Conservation (phyloP, 2,888 invertebrate genomes). For the Drosophila anomelani region DNA sequence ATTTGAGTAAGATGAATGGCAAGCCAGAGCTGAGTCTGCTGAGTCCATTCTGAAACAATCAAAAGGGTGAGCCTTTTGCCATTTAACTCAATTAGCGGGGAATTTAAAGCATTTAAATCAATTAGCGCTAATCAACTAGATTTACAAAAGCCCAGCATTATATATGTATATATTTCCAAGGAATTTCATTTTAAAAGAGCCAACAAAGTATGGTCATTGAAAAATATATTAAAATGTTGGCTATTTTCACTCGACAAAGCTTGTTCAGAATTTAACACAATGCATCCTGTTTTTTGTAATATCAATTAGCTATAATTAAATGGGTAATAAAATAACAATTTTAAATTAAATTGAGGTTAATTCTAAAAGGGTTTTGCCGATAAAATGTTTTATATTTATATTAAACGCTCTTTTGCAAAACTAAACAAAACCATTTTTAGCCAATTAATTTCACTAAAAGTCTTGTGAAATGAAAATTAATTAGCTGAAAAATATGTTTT, state of each 20-base stretch:
- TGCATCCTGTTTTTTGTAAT: background rate
- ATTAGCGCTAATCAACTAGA: slow-evolving; percentile 2
- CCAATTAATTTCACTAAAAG: background rate
- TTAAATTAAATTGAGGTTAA: background rate
- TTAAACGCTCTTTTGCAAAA: background rate
- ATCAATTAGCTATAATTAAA: background rate
- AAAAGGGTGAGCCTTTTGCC: background rate
- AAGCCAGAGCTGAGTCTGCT: background rate
- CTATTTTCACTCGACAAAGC: no score
- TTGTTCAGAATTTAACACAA: background rate
- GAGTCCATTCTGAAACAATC: background rate
- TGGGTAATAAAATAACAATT: background rate
- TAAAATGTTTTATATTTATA: no score
- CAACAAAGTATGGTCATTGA: background rate
- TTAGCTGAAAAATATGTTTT: background rate
- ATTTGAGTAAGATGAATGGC: slow-evolving; percentile 8
- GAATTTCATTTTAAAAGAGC: background rate
- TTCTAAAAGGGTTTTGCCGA: background rate
- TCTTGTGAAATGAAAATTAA: background rate
- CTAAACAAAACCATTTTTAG: background rate
- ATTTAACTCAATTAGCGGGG: slow-evolving; percentile 26
- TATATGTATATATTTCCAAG: background rate
- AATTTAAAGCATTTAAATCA: slow-evolving; percentile 23
- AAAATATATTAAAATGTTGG: background rate
- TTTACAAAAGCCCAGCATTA: background rate